Conservation (phyloP, 2,113 vertebrate genomes). For the Girardinichthys multiradiatus region DNA sequence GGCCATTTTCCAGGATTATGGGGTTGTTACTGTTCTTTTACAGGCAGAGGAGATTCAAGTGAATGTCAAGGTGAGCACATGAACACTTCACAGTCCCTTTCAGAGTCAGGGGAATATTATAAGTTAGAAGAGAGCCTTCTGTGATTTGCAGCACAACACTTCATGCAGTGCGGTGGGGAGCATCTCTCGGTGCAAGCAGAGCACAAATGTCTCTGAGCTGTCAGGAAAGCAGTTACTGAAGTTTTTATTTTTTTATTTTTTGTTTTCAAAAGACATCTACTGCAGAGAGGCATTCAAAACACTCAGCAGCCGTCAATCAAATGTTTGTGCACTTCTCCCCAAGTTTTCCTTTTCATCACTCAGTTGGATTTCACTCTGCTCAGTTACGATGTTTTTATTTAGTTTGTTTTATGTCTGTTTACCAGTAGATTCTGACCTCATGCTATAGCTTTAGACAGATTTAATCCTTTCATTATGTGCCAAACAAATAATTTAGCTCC, state of each 20-base stretch:
- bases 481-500: not conserved
- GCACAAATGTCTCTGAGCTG: conserved; percentile 18
- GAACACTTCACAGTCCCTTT: conserved; percentile 9
- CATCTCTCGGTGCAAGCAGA: conserved; percentile 1
- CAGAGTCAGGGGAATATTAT: conserved; percentile 11
- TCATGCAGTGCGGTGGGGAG: conserved; percentile 5
- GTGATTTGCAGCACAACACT: conserved; percentile 7
- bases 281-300: conserved; percentile 8
- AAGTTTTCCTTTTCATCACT: not conserved
- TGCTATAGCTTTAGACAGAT: not conserved
- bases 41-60: conserved; percentile 1
- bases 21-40: conserved; percentile 23
- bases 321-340: conserved; percentile 8
- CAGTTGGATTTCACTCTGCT: not conserved
- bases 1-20: conserved; percentile 13
- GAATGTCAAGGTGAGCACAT: conserved; percentile 38
- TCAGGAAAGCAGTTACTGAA: conserved; percentile 8
- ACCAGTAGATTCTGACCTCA: not conserved
- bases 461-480: not conserved
- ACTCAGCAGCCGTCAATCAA: conserved; percentile 17
- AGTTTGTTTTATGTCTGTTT: not conserved
- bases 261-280: not conserved
- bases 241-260: conserved; percentile 1
- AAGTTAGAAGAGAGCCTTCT: conserved; percentile 3
- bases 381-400: not conserved